These are phyloP conservation scores for Akabosia matsudoensis DNA, from an alignment of 1,140 invertebrate species.

Conservation along the genomic window DNA sequence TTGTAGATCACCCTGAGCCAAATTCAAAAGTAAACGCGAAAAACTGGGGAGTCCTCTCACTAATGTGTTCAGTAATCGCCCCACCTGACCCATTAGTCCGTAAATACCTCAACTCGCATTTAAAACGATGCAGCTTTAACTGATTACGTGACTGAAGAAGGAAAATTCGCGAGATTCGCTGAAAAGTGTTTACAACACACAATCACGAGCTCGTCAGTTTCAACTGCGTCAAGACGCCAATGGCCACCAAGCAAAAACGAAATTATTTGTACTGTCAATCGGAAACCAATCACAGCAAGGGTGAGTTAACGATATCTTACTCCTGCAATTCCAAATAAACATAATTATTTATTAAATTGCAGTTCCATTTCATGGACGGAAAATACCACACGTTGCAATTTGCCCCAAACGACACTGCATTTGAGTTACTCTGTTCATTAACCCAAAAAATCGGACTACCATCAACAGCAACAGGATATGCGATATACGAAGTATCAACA, in stretches of 20 bases:
- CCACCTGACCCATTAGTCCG: conserved; percentile 78
- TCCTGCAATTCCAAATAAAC: too few relatives aligned
- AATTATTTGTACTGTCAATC: conserved; percentile 86
- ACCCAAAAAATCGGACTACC: conserved; percentile 86
- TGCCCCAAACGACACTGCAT: conserved; percentile 88
- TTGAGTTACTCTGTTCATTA: conserved; percentile 84
- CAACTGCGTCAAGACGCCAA: conserved; percentile 69
- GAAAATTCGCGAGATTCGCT: conserved; percentile 88
- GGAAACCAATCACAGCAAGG: conserved; percentile 82
- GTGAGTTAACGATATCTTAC: too few relatives aligned
- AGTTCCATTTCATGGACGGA: conserved; percentile 91
- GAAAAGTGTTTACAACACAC: conserved; percentile 85
- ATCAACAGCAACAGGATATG: conserved; percentile 68
- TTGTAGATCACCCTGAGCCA: conserved; percentile 69
- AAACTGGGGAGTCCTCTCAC: conserved; percentile 87
- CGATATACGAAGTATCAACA: conserved; percentile 53
- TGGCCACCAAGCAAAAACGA: conserved; percentile 91
- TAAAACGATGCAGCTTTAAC: conserved; percentile 76
- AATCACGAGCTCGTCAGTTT: conserved; percentile 54
- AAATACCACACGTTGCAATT: conserved; percentile 93
- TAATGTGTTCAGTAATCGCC: conserved; percentile 81
- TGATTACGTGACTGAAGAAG: conserved; percentile 87
- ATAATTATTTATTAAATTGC: too few relatives aligned
- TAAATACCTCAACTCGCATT: conserved; percentile 84
- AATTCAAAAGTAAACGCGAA: conserved; percentile 80